These are phyloP conservation scores for Ammodytes marinus DNA, from an alignment of 2,113 vertebrate species.

Conservation along the genomic window DNA sequence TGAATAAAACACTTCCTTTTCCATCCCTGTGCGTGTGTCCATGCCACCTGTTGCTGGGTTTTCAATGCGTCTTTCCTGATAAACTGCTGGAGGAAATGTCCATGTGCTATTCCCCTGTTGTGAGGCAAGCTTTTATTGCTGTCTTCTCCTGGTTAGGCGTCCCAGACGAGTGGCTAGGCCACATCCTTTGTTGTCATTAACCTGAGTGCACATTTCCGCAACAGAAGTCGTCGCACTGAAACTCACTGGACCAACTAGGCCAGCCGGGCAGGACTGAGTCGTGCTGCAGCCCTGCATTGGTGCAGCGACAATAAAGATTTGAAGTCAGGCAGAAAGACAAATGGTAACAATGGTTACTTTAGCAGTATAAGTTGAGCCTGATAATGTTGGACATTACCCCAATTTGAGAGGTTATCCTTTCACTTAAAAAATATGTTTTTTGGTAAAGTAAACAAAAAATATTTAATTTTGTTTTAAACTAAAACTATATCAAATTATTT, in stretches of 20 bases:
- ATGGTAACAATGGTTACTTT: neutral
- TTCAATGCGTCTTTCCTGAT: conserved; percentile 14
- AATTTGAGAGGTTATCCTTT: neutral
- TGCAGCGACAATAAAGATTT: neutral
- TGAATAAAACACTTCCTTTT: neutral
- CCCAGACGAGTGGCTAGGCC: conserved; percentile 10
- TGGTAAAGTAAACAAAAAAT: too few species aligned
- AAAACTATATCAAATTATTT: too few species aligned
- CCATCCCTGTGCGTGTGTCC: neutral
- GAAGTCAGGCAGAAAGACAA: too few species aligned
- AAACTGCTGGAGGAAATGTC: conserved; percentile 31
- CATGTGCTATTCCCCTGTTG: neutral
- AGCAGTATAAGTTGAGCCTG: neutral
- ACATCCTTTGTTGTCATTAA: conserved; percentile 52
- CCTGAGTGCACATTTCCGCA: conserved; percentile 44
- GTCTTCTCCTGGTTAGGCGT: neutral
- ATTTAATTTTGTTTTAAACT: too few species aligned
- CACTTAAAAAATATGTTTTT: too few species aligned
- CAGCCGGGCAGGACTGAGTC: neutral
- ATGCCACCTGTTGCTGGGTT: fast-evolving
- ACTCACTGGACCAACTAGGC: neutral
- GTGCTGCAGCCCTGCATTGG: neutral
- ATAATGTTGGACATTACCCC: neutral
- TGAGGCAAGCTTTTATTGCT: conserved; percentile 9
- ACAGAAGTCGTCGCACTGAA: conserved; percentile 10